A percentile compares a stretch with the other conserved stretches of the same genome.
Conservation (phyloP, 2,113 vertebrate species). For the human (Homo sapiens) region DNA sequence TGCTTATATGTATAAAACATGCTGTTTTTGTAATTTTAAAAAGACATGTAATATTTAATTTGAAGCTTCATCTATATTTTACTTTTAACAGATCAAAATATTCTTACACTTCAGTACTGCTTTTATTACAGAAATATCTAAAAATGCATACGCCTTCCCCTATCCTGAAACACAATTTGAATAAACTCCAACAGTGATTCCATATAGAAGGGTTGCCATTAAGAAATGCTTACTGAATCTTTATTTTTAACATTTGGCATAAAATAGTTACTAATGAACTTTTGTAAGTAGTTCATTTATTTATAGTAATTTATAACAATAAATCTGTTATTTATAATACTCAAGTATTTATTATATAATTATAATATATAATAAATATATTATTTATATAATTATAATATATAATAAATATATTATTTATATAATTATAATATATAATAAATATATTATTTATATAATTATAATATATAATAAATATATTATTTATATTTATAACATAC, state of each 20-base stretch:
- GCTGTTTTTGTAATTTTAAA: slow-evolving; percentile 23
- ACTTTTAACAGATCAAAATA: slow-evolving; percentile 32
- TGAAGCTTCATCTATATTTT: neutral
- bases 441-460: neutral
- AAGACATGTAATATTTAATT: neutral
- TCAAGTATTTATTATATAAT: neutral
- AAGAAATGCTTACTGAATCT: slow-evolving; percentile 34
- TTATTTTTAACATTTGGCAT: slow-evolving; percentile 44
- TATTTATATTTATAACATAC: neutral
- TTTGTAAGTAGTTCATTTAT: neutral
- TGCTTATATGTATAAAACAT: neutral
- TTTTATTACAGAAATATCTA: slow-evolving; percentile 21
- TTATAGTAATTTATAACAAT: neutral
- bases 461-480: neutral
- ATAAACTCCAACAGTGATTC: neutral
- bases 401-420: neutral
- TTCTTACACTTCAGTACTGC: slow-evolving; percentile 2
- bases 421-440: neutral
- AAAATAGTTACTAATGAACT: slow-evolving; percentile 2
- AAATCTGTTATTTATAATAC: neutral
- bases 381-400: neutral
- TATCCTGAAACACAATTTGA: slow-evolving; percentile 18
- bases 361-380: neutral
- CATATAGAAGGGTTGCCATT: slow-evolving; percentile 32
- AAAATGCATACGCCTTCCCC: slow-evolving; percentile 32